These are phyloP conservation scores for Hydriomena furcata DNA, from an alignment of 2,888 invertebrate genomes.

Conservation along the genomic window DNA sequence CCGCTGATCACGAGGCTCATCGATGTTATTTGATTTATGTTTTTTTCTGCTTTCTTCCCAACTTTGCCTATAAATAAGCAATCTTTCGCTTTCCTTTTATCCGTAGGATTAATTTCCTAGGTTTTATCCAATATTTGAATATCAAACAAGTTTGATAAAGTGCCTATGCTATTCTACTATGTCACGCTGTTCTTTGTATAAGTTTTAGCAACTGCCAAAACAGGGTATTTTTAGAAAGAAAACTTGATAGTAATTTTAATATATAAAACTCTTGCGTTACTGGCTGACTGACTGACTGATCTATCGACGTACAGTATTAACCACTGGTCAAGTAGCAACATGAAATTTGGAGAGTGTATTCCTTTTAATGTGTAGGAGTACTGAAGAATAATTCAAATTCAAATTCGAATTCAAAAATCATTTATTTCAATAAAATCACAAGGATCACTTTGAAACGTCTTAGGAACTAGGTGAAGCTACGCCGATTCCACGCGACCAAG, in stretches of 20 bases:
- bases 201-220: slow-evolving; percentile 17
- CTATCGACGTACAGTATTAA: too few relatives aligned
- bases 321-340: too few relatives aligned
- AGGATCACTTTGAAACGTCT: too few relatives aligned
- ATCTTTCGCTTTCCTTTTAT: slow-evolving; percentile 33
- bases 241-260: not conserved
- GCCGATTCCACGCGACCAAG: too few relatives aligned
- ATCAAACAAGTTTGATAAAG: slow-evolving; percentile 27
- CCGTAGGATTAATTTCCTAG: slow-evolving; percentile 26
- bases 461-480: too few relatives aligned
- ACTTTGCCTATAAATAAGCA: slow-evolving; percentile 37
- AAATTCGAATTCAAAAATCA: too few relatives aligned
- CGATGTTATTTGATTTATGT: slow-evolving; percentile 41
- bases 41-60: slow-evolving; percentile 45
- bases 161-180: slow-evolving; percentile 12
- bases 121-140: slow-evolving; percentile 26
- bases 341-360: too few relatives aligned
- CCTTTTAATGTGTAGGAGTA: too few relatives aligned
- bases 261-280: too few relatives aligned
- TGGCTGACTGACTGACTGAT: too few relatives aligned
- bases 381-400: too few relatives aligned
- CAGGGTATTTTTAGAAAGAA: not conserved
- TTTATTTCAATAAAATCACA: too few relatives aligned
- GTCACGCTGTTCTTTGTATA: slow-evolving; percentile 25
- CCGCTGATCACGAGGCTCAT: slow-evolving; percentile 39